Percentiles rank a stretch among this genome's conserved stretches.
phyloP scores from a whole-genome alignment of 2,797 vertebrate genomes.

The Falco peregrinus region DNA sequence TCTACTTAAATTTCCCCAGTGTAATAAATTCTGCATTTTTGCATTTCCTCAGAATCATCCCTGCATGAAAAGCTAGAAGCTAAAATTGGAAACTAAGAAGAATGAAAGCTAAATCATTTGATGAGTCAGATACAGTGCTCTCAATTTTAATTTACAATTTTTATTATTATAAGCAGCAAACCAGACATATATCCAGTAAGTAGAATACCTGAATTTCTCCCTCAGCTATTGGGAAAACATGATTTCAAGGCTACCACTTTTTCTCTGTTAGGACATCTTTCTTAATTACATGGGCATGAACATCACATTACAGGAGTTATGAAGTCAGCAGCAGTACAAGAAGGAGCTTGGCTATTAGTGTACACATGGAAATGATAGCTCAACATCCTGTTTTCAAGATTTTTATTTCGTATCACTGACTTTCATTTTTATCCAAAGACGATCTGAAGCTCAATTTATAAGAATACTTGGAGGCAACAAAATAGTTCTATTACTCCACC shows the following conservation, averaged over 20 bases:
- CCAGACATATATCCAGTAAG: background rate
- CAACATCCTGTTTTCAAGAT: background rate
- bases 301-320: background rate
- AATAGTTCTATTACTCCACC: background rate
- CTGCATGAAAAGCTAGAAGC: background rate
- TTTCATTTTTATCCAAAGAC: background rate
- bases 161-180: background rate
- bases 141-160: background rate
- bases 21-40: background rate
- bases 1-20: background rate
- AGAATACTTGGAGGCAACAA: background rate
- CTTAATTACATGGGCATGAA: background rate
- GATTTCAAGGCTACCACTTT: background rate
- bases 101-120: background rate
- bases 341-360: background rate
- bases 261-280: background rate
- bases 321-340: background rate
- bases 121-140: background rate
- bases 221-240: background rate
- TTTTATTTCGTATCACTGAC: background rate
- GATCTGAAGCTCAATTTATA: background rate
- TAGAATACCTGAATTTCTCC: background rate
- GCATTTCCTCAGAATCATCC: background rate
- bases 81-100: background rate
- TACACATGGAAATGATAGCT: background rate